Conservation (phyloP, 1,140 invertebrate genomes). For the Ooceraea biroi region DNA sequence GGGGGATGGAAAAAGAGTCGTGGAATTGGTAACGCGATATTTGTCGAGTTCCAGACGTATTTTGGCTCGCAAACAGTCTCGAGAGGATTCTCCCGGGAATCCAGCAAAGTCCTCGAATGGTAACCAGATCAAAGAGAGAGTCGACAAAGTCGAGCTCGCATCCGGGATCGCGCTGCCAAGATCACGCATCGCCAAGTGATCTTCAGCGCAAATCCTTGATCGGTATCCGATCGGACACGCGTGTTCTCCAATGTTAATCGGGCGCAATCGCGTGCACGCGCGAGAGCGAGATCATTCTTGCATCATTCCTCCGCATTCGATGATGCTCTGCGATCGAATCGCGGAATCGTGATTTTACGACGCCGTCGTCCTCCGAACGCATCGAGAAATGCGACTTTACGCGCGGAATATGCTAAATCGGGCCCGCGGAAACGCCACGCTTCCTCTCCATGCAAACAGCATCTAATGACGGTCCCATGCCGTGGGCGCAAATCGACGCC, state of each 20-base stretch:
- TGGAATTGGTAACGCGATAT: constrained; percentile 73
- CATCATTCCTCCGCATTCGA: constrained; percentile 55
- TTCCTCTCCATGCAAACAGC: constrained; percentile 77
- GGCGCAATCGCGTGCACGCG: constrained; percentile 13
- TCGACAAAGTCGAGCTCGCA: constrained; percentile 37
- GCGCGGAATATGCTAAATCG: constrained; percentile 77
- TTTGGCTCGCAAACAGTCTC: constrained; percentile 69
- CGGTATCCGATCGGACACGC: background rate
- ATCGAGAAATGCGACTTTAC: constrained; percentile 65
- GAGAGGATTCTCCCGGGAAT: constrained; percentile 23
- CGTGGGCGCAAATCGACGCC: constrained; percentile 75
- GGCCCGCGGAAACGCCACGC: constrained; percentile 71
- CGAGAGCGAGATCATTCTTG: background rate
- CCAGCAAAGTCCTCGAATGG: constrained; percentile 11
- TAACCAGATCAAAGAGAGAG: constrained; percentile 64
- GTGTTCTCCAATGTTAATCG: background rate
- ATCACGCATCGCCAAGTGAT: background rate
- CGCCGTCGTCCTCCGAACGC: constrained; percentile 45
- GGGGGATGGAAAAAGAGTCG: constrained; percentile 32
- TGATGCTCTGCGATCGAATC: constrained; percentile 65
- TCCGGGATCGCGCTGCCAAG: background rate
- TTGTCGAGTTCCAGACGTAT: constrained; percentile 66
- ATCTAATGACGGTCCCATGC: constrained; percentile 77
- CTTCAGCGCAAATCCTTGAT: constrained; percentile 19
- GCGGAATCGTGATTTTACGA: constrained; percentile 71